phyloP scores from a whole-genome alignment of 2,113 vertebrate species.

The Tricholaema leucomelas region DNA sequence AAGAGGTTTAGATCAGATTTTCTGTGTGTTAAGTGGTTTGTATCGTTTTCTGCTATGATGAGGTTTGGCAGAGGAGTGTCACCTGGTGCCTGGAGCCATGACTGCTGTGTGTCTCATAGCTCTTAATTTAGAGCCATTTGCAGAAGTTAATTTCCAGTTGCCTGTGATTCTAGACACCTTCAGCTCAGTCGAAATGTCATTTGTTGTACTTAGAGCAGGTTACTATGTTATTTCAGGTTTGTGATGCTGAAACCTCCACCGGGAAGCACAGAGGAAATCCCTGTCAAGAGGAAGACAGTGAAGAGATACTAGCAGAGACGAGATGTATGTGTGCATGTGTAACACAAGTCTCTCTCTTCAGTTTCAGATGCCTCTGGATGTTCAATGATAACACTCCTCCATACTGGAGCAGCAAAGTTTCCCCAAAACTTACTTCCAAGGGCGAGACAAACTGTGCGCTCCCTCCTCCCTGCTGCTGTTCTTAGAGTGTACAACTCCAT shows the following conservation, averaged over 20 bases:
- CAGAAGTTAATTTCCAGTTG: conserved; percentile 24
- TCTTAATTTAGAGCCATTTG: background rate
- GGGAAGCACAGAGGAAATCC: background rate
- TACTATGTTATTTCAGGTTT: conserved; percentile 9
- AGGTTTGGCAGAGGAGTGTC: background rate
- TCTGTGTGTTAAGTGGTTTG: background rate
- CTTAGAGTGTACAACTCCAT: conserved; percentile 76
- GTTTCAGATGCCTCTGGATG: conserved; percentile 84
- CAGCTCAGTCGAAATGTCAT: background rate
- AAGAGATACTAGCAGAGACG: background rate
- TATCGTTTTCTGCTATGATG: background rate
- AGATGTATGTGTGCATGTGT: conserved; percentile 25
- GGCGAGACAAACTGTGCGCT: conserved; percentile 74
- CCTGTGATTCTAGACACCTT: background rate
- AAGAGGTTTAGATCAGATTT: background rate
- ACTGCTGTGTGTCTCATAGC: background rate
- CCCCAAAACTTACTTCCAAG: conserved; percentile 75
- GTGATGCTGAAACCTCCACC: background rate
- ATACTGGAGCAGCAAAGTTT: conserved; percentile 81
- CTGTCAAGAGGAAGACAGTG: background rate
- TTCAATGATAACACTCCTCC: conserved; percentile 81
- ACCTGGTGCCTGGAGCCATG: background rate
- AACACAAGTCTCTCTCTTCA: conserved; percentile 70
- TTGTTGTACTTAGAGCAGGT: background rate
- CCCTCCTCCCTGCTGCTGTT: conserved; percentile 62